Conservation (phyloP, 30 jellyfish, hydroid and myxozoan genomes). For the Haliclystus octoradiatus region DNA sequence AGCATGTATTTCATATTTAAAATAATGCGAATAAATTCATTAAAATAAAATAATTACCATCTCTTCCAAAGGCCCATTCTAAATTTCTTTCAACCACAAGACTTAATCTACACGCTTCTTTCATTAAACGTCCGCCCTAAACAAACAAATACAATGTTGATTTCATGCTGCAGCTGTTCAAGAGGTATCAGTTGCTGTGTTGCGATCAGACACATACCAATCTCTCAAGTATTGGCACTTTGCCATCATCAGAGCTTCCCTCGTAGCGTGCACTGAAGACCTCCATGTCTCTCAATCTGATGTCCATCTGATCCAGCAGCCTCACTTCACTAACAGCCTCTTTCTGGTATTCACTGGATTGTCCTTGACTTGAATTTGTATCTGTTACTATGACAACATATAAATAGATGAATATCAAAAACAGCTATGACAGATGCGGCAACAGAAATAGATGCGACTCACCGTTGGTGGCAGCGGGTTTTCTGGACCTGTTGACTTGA, state of each 20-base stretch:
- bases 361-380: too few relatives aligned
- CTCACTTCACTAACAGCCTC: constrained; percentile 51
- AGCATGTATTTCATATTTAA: too few relatives aligned
- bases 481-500: constrained; percentile 53
- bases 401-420: too few relatives aligned
- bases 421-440: too few relatives aligned
- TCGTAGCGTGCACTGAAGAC: constrained; percentile 59
- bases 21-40: too few relatives aligned
- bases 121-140: constrained; percentile 91
- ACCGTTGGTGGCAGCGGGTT: not conserved
- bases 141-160: too few relatives aligned
- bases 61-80: constrained; percentile 99
- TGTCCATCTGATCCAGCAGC: constrained; percentile 74
- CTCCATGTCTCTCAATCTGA: constrained; percentile 80
- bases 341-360: too few relatives aligned
- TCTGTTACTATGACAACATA: too few relatives aligned
- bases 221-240: not conserved
- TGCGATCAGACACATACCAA: too few relatives aligned
- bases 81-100: constrained; percentile 80
- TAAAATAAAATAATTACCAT: too few relatives aligned
- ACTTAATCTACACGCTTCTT: constrained; percentile 68
- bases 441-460: not conserved
- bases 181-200: too few relatives aligned
- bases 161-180: too few relatives aligned
- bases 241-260: not conserved